phyloP scores from a whole-genome alignment of 1,140 invertebrate genomes.

The Odontomachus brunneus region DNA sequence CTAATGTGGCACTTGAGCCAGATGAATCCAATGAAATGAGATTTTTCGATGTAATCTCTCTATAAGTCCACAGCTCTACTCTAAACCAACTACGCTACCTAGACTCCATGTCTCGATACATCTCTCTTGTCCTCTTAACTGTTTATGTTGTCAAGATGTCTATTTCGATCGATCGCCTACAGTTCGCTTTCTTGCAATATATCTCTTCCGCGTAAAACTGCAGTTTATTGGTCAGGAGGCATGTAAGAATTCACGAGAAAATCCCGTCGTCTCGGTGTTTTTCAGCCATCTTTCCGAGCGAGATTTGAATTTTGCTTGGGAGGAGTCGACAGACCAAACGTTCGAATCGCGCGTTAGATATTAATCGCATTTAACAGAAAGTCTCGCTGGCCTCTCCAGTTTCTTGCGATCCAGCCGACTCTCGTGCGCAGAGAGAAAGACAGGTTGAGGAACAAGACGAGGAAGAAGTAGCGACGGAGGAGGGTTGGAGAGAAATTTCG shows the following conservation, averaged over 20 bases:
- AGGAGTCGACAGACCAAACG: background rate
- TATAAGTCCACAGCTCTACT: too few relatives aligned
- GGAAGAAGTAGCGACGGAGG: background rate
- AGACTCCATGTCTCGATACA: too few relatives aligned
- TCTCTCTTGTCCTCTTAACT: too few relatives aligned
- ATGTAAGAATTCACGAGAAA: background rate
- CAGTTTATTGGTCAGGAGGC: background rate
- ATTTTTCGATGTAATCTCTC: too few relatives aligned
- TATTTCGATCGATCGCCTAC: too few relatives aligned
- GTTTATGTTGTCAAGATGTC: too few relatives aligned
- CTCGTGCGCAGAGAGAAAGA: background rate
- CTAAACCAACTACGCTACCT: too few relatives aligned
- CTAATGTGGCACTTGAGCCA: too few relatives aligned
- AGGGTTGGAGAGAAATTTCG: slow-evolving; percentile 55
- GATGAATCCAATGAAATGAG: too few relatives aligned
- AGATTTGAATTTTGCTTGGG: slow-evolving; percentile 11
- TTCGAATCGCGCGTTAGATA: slow-evolving; percentile 13
- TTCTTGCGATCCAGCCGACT: background rate
- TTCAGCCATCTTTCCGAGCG: background rate
- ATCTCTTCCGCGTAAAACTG: background rate
- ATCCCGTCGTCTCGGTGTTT: background rate
- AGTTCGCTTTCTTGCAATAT: too few relatives aligned
- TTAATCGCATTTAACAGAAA: slow-evolving; percentile 27
- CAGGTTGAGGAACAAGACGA: background rate
- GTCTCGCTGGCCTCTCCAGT: background rate